These are phyloP conservation scores for Tauraco erythrolophus DNA, from an alignment of 2,113 vertebrate species.

Conservation along the genomic window DNA sequence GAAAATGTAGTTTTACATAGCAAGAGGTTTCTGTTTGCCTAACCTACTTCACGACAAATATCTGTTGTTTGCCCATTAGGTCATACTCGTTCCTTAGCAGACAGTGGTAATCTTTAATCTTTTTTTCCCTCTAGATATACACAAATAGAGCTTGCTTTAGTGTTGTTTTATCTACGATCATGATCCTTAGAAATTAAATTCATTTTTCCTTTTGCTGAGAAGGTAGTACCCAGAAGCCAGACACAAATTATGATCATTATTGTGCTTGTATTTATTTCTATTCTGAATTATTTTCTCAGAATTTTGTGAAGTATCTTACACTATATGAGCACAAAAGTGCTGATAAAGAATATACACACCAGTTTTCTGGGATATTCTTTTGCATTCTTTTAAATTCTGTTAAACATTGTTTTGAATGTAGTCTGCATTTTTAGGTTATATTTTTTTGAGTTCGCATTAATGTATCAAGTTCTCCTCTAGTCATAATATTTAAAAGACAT, in stretches of 20 bases:
- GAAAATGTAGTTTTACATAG: not conserved
- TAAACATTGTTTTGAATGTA: not conserved
- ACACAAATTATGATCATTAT: not conserved
- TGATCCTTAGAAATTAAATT: not conserved
- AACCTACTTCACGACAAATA: not conserved
- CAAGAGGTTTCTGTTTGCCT: not conserved
- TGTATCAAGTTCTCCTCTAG: not conserved
- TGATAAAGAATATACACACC: not conserved
- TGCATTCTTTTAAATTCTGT: not conserved
- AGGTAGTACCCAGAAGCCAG: not conserved
- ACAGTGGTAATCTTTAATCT: not conserved
- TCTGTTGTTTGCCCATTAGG: not conserved
- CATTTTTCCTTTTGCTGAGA: not conserved
- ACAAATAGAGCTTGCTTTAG: not conserved
- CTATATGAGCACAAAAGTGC: not conserved
- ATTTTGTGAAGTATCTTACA: not conserved
- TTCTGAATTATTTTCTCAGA: not conserved
- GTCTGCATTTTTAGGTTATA: not conserved
- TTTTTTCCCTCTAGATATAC: not conserved
- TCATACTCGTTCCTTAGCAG: not conserved
- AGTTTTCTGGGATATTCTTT: not conserved
- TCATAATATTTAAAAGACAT: not conserved
- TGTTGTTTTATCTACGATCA: not conserved
- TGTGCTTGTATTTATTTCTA: not conserved
- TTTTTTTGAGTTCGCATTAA: not conserved